Evolutionary conservation across 2,113 vertebrate genomes (phyloP).

Genomic region (Mobula birostris): DNA sequence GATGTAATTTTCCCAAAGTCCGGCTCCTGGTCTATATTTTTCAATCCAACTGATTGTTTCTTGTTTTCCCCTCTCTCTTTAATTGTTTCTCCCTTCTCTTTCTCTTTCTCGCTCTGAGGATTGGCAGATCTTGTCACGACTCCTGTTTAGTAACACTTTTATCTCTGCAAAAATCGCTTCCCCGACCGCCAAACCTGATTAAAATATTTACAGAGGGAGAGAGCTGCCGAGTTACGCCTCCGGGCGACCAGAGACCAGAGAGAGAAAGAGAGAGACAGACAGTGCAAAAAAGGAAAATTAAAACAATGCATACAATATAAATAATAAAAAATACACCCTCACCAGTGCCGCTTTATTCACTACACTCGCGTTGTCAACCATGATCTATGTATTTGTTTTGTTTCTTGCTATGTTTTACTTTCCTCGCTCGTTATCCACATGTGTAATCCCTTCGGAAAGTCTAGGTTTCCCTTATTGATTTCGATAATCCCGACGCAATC

Average conservation of each 20-base stretch:
- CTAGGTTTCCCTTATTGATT: constrained; percentile 25
- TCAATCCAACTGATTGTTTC: background rate
- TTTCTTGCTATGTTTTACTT: constrained; percentile 42
- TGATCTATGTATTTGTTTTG: constrained; percentile 43
- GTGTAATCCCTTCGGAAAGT: background rate
- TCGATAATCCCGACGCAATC: constrained; percentile 18
- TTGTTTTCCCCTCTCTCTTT: background rate
- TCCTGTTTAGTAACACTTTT: constrained; percentile 35
- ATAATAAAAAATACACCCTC: constrained; percentile 47
- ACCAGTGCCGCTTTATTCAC: constrained; percentile 66
- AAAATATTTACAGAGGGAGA: constrained; percentile 33
- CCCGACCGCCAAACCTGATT: constrained; percentile 33
- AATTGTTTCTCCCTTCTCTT: background rate
- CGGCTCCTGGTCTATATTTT: background rate
- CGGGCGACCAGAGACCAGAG: constrained; percentile 8
- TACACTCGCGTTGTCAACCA: constrained; percentile 67
- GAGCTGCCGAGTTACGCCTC: constrained; percentile 31
- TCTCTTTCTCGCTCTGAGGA: background rate
- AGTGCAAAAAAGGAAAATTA: too few species aligned
- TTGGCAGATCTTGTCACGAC: constrained; percentile 31
- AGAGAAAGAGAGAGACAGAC: background rate
- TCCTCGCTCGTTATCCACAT: constrained; percentile 38
- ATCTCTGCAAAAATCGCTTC: constrained; percentile 27
- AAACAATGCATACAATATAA: background rate
- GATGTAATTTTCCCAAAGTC: background rate